Evolutionary conservation across 92 coral and sea anemone species (phyloP), one percentile per base, ranked within the genome.

Genomic region (Muricea muricata): DNA sequence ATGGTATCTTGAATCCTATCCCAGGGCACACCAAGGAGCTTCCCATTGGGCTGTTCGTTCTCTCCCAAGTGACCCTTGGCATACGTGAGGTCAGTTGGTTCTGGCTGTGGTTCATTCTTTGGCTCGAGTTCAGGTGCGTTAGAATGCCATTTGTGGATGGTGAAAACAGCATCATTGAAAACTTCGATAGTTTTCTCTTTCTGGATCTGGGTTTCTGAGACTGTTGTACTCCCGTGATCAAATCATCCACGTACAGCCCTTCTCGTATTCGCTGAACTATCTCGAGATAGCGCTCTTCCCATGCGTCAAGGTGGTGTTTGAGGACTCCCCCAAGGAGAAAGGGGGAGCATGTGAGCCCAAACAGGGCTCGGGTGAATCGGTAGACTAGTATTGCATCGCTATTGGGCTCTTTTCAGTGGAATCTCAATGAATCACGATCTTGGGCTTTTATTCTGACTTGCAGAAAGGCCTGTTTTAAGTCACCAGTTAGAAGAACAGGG

Each of bases 351-450:
- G 56, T 48, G 5, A 48, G 56, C 56, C 56, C 56, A 18, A 48
- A 48, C 21, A 48, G 56, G 56, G 56, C 56, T 2, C 13, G 56
- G 15, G 56, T 48, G 15, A 48, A 48, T 20, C 56, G 56, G 56
- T 48, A 12, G 21, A 48, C 13, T 48, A 7, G 56, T 48, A 48
- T 91, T 57, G 42, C 84, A 11, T 79, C 84, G 12, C n/a, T n/a
- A n/a, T n/a, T n/a, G n/a, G n/a, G n/a, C n/a, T n/a, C n/a, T n/a
- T 87, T 41, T 89, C 93, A 91, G 40, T 87, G 89, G 65, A 91
- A 87, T 18, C 91, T 60, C 40, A 87, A 84, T 20, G 89, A 88
- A 45, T 89, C 88, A 37, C 89, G 71, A 83, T 86, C 86, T 65
- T 86, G 73, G 23, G 35, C 80, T 10, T 48, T 48, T 48, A 48